Evolutionary conservation across 2,797 vertebrate genomes (phyloP), one percentile per base, ranked within the genome.

Genomic region (Hydrocynus forskahlii): DNA sequence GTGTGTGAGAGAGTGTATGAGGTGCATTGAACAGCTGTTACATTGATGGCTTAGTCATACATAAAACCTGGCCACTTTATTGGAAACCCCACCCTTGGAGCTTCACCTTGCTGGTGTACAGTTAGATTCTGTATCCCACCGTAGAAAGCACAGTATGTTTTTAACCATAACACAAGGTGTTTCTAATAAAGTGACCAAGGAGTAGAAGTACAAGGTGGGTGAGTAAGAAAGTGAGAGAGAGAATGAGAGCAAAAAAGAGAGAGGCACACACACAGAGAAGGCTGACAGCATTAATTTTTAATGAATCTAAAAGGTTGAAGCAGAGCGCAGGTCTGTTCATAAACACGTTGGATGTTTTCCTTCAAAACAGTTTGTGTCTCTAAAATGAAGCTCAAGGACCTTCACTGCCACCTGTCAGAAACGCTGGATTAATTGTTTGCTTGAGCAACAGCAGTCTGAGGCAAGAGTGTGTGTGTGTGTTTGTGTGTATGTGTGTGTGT

Each of bases 361-460:
- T 70, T 70, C n/a, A 23, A 50, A 45, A 68, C 66, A 23, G 40
- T 45, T 45, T 21, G 66, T 40, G 35, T 67, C 29, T 64, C 23
- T 67, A 35, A 67, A 38, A 67, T 19, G 10, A 43, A 68, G 66
- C 66, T 48, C 66, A 45, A 68, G 66, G 43, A 70, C 43, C 67
- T 70, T 70, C 25, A 14, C n/a, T 70, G 43, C 21, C 67, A 50
- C 67, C 43, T 50, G 38, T 70, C 43, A 70, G 38, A 45, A 16
- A 67, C 19, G 40, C n/a, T 48, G 38, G 38, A 45, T 35, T 63
- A 35, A 63, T 63, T 43, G 66, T 25, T 50, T 10, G 7, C 67
- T 70, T n/a, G 45, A 70, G 43, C 19, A 45, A n/a, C 67, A 63
- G 60, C 76, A 79, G 67, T 60, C 60, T 66, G 62, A 48, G 4